Evolutionary conservation across 2,888 invertebrate species (phyloP), one percentile per base, ranked within the genome.

Genomic region (Stenichneumon culpator): DNA sequence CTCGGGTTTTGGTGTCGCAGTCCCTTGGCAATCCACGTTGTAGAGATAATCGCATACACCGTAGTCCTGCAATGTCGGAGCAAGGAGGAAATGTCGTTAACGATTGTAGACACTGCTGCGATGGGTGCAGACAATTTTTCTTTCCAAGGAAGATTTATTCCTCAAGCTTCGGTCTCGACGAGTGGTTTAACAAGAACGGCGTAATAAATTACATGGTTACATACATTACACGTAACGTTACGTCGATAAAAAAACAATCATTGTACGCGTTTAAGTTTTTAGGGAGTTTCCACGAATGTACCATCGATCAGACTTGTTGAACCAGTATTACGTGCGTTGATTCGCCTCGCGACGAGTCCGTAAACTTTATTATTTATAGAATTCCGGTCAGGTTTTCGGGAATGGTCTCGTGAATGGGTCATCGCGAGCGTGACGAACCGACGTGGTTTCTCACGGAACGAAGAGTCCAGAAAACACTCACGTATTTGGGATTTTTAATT

Each of bases 11-110:
- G 93, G 89, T 14, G 92, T 92, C 6, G 90, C 90, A 39, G 92
- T 89, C 9, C 94, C 94, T 86, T 93, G 93, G 88, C 96, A 96
- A 89, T 96, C 95, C 0, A 96, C 96, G 78, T 95, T 94, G 67
- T 95, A 93, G 0, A 95, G 94, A 88, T 96, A 96, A 91, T 97
- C 96, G 87, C 97, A 97, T 22, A 96, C 95, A 44, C 96, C 96
- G 4, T 96, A 92, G 72, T 94, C 93, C 96, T 96, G 93, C 82
- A 95, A 95, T 73, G 69, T 84, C 44, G 6, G 68, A 84, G 16
- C n/a, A 63, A 32, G 2, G 14, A 19, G 19, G 0, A 32, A 16
- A 25, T 47, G 44, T 3, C 14, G 28, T 47, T 47, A 47, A 47
- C 44, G 16, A 16, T 47, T 16, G 44, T 16, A 4, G 44, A 47